Conservation (phyloP, 2,113 vertebrate genomes). For the Python bivittatus region DNA sequence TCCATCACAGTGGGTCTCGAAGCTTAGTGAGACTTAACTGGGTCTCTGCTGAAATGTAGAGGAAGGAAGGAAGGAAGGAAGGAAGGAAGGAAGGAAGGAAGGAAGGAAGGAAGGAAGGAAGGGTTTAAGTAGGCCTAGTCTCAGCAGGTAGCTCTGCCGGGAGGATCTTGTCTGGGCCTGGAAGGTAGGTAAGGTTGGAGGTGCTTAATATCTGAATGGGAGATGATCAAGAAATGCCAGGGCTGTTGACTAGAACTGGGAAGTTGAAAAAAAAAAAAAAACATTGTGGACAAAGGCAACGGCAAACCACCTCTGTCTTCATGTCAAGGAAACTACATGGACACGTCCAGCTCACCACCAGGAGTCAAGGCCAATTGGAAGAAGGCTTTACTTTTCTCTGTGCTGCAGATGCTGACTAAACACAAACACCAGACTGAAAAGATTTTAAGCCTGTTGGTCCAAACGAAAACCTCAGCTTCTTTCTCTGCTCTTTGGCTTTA, state of each 20-base stretch:
- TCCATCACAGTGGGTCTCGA: too few relatives aligned
- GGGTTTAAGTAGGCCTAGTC: background rate
- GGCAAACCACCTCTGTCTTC: background rate
- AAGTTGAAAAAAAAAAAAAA: background rate
- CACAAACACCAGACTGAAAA: background rate
- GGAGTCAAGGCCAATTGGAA: background rate
- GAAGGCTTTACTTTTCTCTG: background rate
- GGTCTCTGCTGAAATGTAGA: too few relatives aligned
- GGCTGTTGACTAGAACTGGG: background rate
- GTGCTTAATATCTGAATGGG: background rate
- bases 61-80: background rate
- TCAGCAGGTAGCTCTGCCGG: background rate
- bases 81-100: too few relatives aligned
- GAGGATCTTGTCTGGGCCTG: background rate
- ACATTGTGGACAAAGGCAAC: background rate
- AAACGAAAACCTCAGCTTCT: background rate
- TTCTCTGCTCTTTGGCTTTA: background rate
- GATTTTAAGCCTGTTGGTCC: background rate
- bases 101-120: too few relatives aligned
- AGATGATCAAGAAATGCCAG: background rate
- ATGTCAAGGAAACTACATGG: background rate
- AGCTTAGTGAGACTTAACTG: too few relatives aligned
- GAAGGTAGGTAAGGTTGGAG: background rate
- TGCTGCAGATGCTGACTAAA: background rate
- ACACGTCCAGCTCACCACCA: background rate